phyloP scores from a whole-genome alignment of 2,113 vertebrate genomes.

The Gymnarchus niloticus region DNA sequence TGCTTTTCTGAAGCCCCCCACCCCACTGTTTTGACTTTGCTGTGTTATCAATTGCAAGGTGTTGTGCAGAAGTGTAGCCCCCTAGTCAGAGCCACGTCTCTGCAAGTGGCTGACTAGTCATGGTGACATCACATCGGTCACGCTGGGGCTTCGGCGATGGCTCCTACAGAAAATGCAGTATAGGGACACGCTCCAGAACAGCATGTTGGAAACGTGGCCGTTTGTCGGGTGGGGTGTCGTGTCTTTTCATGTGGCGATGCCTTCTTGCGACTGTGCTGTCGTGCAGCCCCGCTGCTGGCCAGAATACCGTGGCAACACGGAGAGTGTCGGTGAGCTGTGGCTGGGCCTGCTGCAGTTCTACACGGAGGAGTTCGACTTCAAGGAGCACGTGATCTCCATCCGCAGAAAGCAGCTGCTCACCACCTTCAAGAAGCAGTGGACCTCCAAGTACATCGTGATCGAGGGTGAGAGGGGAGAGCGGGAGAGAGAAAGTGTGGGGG shows the following conservation, averaged over 20 bases:
- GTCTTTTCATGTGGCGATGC: background rate
- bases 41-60: background rate
- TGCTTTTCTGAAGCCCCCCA: background rate
- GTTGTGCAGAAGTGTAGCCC: no score
- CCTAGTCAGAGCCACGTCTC: no score
- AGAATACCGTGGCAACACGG: slow-evolving; percentile 71
- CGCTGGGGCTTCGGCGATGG: background rate
- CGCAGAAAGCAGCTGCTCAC: slow-evolving; percentile 81
- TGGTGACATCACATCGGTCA: background rate
- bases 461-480: slow-evolving; percentile 68
- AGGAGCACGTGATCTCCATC: slow-evolving; percentile 85
- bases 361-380: slow-evolving; percentile 93
- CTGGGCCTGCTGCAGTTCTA: slow-evolving; percentile 88
- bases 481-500: no score
- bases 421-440: slow-evolving; percentile 96
- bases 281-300: slow-evolving; percentile 72
- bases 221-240: background rate
- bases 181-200: no score
- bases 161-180: no score
- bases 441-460: slow-evolving; percentile 91
- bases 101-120: background rate
- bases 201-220: background rate
- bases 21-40: background rate
- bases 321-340: slow-evolving; percentile 86
- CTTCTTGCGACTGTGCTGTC: background rate